Evolutionary conservation across 2,113 vertebrate species (phyloP).

Genomic region (Rhinolophus ferrumequinum): DNA sequence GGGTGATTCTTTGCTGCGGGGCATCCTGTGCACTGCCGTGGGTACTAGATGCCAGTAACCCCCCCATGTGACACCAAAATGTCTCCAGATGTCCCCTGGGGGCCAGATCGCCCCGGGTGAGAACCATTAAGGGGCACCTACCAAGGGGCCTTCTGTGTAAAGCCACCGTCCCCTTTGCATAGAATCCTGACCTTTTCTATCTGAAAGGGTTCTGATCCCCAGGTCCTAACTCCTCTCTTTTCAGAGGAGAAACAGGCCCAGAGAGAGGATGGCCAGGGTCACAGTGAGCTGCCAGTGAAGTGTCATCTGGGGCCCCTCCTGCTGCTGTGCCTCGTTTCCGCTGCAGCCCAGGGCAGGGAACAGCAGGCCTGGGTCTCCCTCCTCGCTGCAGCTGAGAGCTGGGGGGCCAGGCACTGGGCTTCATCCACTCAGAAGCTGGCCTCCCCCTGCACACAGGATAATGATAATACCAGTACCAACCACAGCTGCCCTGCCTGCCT

Average conservation of each 20-base stretch:
- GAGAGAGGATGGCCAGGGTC: neutral
- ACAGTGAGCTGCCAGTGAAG: neutral
- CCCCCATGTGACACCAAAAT: neutral
- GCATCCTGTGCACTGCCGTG: neutral
- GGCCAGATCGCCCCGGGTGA: rapidly evolving
- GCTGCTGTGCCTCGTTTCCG: neutral
- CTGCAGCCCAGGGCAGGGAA: rapidly evolving
- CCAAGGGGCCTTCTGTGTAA: neutral
- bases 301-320: neutral
- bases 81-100: neutral
- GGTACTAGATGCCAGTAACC: neutral
- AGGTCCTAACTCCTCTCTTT: neutral
- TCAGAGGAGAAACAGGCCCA: neutral
- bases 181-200: neutral
- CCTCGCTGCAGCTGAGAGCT: rapidly evolving
- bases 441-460: neutral
- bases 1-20: neutral
- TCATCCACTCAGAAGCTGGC: rapidly evolving
- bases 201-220: neutral
- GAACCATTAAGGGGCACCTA: neutral
- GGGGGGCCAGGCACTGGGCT: rapidly evolving
- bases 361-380: rapidly evolving
- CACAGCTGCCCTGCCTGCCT: neutral
- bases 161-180: neutral
- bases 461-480: too few relatives aligned